Conservation (phyloP, 2,888 invertebrate species). For the Gymnosoma rotundatum region DNA sequence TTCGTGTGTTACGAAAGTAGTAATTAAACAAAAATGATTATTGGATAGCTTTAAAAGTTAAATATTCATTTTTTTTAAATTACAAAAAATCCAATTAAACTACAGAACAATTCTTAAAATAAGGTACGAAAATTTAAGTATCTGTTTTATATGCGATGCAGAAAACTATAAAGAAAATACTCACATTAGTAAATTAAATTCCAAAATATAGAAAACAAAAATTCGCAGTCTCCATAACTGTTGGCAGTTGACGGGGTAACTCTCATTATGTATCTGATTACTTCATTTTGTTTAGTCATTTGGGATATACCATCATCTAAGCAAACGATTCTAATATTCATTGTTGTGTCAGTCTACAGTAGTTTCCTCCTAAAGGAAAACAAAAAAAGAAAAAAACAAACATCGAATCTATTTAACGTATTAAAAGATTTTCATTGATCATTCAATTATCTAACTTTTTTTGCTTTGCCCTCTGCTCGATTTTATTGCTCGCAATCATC, state of each 20-base stretch:
- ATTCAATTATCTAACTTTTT: constrained; percentile 19
- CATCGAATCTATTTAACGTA: constrained; percentile 44
- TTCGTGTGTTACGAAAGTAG: no score
- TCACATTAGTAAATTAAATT: no score
- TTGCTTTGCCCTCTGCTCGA: constrained; percentile 8
- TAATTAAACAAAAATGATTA: no score
- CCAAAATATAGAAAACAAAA: no score
- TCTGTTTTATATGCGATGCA: no score
- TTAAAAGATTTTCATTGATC: constrained; percentile 60
- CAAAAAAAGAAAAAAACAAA: constrained; percentile 10
- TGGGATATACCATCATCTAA: constrained; percentile 47
- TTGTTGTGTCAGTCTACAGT: constrained; percentile 54
- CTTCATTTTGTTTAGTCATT: constrained; percentile 44
- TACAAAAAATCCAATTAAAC: no score
- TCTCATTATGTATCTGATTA: constrained; percentile 24
- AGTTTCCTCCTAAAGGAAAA: constrained; percentile 46
- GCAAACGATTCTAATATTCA: constrained; percentile 31
- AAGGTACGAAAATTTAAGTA: no score
- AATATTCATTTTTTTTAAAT: no score
- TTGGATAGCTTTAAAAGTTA: no score
- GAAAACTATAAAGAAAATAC: no score
- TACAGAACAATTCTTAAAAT: no score
- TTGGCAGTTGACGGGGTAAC: constrained; percentile 18
- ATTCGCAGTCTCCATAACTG: no score
- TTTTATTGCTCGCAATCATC: background rate